phyloP scores from a whole-genome alignment of 1,140 invertebrate genomes.

The Drosophila parvula region DNA sequence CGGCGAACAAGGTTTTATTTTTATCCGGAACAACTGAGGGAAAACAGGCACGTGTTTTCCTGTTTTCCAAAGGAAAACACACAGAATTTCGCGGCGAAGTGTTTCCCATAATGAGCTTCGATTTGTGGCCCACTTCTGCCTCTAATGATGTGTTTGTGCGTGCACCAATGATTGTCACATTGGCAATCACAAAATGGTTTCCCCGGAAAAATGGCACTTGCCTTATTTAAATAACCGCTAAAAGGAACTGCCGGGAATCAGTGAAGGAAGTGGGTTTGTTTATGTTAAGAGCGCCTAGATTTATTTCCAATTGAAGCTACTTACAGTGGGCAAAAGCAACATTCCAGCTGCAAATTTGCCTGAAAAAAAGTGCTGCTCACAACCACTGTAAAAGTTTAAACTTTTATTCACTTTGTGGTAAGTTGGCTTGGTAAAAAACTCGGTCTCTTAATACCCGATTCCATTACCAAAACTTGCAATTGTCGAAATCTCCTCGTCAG shows the following conservation, averaged over 20 bases:
- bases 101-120: constrained; percentile 51
- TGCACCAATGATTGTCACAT: constrained; percentile 30
- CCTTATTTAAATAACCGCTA: constrained; percentile 36
- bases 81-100: neutral
- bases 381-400: neutral
- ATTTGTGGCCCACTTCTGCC: constrained; percentile 29
- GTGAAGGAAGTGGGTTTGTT: neutral
- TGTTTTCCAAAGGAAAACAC: neutral
- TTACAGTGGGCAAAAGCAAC: neutral
- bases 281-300: neutral
- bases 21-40: constrained; percentile 32
- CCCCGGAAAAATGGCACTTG: constrained; percentile 6
- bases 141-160: constrained; percentile 40
- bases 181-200: constrained; percentile 38
- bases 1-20: constrained; percentile 35
- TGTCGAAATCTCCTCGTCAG: constrained; percentile 8
- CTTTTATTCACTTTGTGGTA: constrained; percentile 5
- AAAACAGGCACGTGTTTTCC: constrained; percentile 60
- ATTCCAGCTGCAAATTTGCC: neutral
- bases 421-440: constrained; percentile 1
- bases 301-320: constrained; percentile 16
- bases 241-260: neutral
- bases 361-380: neutral
- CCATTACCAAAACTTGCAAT: constrained; percentile 11
- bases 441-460: constrained; percentile 12